These are phyloP conservation scores for Sesamia nonagrioides DNA, from an alignment of 1,140 invertebrate genomes.

Conservation along the genomic window DNA sequence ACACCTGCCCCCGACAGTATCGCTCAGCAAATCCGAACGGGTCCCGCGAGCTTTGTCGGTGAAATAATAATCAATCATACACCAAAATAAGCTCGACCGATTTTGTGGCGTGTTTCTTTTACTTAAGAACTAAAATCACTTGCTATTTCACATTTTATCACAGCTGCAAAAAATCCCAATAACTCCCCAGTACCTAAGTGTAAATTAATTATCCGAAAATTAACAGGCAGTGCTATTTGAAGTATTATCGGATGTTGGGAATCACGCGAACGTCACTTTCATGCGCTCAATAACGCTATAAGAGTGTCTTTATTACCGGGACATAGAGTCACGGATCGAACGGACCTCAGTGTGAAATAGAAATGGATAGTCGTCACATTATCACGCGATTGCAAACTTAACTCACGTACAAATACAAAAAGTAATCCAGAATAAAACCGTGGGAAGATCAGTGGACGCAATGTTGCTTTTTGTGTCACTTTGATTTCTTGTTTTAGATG, in stretches of 20 bases:
- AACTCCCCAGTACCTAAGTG: conserved; percentile 40
- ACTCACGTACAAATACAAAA: conserved; percentile 51
- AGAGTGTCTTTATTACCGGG: conserved; percentile 30
- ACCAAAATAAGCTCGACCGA: not conserved
- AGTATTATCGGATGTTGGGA: conserved; percentile 51
- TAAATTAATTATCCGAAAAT: conserved; percentile 61
- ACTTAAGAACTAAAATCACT: not conserved
- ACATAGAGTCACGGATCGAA: conserved; percentile 44
- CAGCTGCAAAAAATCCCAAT: conserved; percentile 46
- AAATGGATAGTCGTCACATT: conserved; percentile 50
- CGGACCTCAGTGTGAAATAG: conserved; percentile 27
- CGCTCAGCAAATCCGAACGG: conserved; percentile 37
- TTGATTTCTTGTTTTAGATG: conserved; percentile 42
- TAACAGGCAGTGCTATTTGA: conserved; percentile 49
- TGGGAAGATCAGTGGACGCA: conserved; percentile 53
- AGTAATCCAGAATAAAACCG: conserved; percentile 53
- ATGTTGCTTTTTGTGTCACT: conserved; percentile 29
- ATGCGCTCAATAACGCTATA: conserved; percentile 35
- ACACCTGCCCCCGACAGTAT: conserved; percentile 48
- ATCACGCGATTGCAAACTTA: conserved; percentile 55
- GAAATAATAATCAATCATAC: conserved; percentile 49
- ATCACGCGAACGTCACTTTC: conserved; percentile 53
- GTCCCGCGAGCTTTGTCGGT: conserved; percentile 45
- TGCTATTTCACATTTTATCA: not conserved
- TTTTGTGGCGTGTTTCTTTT: conserved; percentile 19